These are phyloP conservation scores for Ctenopoma kingsleyae DNA, from an alignment of 2,797 vertebrate genomes.

Conservation along the genomic window DNA sequence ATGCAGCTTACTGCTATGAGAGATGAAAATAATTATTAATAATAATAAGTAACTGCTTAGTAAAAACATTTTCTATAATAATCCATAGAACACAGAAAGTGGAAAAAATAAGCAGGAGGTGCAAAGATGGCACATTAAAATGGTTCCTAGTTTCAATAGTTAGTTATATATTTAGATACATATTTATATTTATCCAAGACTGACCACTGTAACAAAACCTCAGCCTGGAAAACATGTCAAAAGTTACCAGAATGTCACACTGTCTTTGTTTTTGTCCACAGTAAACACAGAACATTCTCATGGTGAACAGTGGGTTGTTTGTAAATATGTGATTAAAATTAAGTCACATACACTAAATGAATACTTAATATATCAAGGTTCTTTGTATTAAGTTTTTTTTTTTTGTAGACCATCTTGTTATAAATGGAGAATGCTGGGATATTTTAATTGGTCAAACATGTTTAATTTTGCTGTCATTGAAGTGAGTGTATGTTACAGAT, in stretches of 20 bases:
- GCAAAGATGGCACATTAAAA: background rate
- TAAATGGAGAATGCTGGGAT: slow-evolving; percentile 37
- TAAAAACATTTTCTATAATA: background rate
- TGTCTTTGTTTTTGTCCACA: slow-evolving; percentile 21
- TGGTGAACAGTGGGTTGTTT: slow-evolving; percentile 34
- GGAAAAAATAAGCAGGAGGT: no score
- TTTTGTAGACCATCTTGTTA: slow-evolving; percentile 34
- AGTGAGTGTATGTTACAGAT: slow-evolving; percentile 35
- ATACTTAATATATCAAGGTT: background rate
- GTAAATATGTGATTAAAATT: slow-evolving; percentile 13
- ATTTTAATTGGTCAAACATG: slow-evolving; percentile 21
- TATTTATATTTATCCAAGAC: slow-evolving; percentile 2
- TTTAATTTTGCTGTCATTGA: slow-evolving; percentile 37
- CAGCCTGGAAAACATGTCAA: slow-evolving; percentile 51
- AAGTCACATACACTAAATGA: slow-evolving; percentile 7
- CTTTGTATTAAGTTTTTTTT: slow-evolving; percentile 18
- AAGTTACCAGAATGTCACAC: slow-evolving; percentile 40
- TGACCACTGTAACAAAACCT: slow-evolving; percentile 42
- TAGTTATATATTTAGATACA: background rate
- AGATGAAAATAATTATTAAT: background rate
- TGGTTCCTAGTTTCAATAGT: background rate
- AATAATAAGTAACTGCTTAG: background rate
- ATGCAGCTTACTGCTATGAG: slow-evolving; percentile 1
- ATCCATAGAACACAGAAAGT: background rate
- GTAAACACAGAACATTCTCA: slow-evolving; percentile 3